phyloP scores from a whole-genome alignment of 1,140 invertebrate genomes.

The Apis laboriosa region DNA sequence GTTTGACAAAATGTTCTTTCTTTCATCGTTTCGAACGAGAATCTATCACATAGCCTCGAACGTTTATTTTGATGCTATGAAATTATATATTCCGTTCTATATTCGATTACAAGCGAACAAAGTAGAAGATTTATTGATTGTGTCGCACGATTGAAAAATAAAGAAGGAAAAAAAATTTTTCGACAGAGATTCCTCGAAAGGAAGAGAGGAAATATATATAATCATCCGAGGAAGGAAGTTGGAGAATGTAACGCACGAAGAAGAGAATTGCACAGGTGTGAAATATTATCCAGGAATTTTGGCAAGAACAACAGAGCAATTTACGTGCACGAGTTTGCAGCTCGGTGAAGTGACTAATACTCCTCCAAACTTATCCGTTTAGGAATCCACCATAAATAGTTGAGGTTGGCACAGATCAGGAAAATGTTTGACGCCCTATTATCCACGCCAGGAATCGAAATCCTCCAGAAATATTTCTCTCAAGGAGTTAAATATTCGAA shows the following conservation, averaged over 20 bases:
- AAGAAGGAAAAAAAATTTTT: too few species aligned
- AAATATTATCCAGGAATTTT: conserved; percentile 13
- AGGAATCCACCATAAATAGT: conserved; percentile 47
- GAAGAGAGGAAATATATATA: not conserved
- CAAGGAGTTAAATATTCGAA: conserved; percentile 26
- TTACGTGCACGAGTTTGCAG: conserved; percentile 37
- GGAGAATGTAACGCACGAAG: not conserved
- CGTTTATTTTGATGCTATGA: not conserved
- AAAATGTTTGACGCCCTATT: conserved; percentile 41
- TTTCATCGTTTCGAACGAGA: not conserved
- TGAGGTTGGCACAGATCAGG: conserved; percentile 23
- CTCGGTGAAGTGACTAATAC: conserved; percentile 46
- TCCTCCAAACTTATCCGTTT: conserved; percentile 24
- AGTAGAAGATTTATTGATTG: too few species aligned
- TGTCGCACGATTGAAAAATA: too few species aligned
- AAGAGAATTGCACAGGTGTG: conserved; percentile 26
- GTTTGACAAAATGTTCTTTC: not conserved
- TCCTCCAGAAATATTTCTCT: not conserved
- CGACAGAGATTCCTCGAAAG: too few species aligned
- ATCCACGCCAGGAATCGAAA: conserved; percentile 35
- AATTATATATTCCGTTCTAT: too few species aligned
- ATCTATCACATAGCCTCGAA: not conserved
- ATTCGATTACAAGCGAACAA: too few species aligned
- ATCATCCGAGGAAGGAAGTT: not conserved
- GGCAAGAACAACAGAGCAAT: conserved; percentile 19